phyloP scores from a whole-genome alignment of 2,888 invertebrate genomes.

The Amphipyra berbera region DNA sequence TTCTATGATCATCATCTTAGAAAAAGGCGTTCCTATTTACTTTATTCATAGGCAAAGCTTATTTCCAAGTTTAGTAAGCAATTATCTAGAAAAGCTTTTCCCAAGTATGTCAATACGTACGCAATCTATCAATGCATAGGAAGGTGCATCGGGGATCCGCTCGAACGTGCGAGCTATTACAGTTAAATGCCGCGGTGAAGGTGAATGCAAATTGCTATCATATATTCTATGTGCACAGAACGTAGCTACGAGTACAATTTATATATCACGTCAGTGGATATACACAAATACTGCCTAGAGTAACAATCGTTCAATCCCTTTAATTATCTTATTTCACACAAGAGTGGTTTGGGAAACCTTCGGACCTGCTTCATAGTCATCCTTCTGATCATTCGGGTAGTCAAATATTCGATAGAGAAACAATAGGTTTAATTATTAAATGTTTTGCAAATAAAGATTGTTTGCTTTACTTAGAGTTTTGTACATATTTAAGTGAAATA shows the following conservation, averaged over 20 bases:
- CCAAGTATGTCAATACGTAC: constrained; percentile 12
- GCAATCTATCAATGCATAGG: constrained; percentile 23
- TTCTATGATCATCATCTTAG: no score
- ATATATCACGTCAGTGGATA: constrained; percentile 13
- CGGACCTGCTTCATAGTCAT: constrained; percentile 16
- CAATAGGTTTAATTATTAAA: constrained; percentile 16
- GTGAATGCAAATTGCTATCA: constrained; percentile 56
- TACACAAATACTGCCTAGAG: constrained; percentile 14
- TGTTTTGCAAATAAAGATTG: constrained; percentile 21
- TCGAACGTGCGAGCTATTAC: constrained; percentile 40
- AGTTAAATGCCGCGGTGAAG: constrained; percentile 52
- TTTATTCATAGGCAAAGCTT: no score
- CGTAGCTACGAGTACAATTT: constrained; percentile 8
- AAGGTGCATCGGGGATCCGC: constrained; percentile 29
- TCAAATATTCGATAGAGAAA: constrained; percentile 25
- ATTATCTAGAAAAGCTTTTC: constrained; percentile 37
- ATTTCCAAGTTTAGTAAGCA: constrained; percentile 21
- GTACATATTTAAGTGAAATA: not conserved
- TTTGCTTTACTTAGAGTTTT: constrained; percentile 1
- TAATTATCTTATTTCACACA: constrained; percentile 42
- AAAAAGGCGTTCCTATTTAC: no score
- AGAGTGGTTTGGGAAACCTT: constrained; percentile 20
- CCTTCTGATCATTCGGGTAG: constrained; percentile 21
- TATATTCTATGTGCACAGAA: constrained; percentile 34
- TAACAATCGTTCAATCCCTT: constrained; percentile 26